A percentile compares a stretch with the other conserved stretches of the same genome.
phyloP scores from a whole-genome alignment of 2,888 invertebrate genomes.

The Melanotus villosus region DNA sequence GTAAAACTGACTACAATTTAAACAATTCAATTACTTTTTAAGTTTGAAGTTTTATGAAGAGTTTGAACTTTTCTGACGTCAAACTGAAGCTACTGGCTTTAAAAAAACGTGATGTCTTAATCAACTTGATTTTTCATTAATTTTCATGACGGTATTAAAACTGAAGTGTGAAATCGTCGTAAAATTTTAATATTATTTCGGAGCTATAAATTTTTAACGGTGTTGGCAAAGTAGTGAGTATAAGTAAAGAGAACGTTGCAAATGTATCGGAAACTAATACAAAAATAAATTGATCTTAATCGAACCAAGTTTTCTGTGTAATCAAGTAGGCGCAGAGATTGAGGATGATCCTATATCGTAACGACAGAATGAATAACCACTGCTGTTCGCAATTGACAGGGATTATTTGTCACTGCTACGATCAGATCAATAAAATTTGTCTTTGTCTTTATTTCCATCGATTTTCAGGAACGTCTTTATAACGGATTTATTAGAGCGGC shows the following conservation, averaged over 20 bases:
- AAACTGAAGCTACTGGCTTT: too few species aligned
- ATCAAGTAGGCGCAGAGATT: constrained; percentile 44
- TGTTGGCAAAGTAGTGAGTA: background rate
- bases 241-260: background rate
- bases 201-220: background rate
- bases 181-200: too few species aligned
- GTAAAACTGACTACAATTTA: too few species aligned
- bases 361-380: constrained; percentile 51
- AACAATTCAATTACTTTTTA: too few species aligned
- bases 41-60: too few species aligned
- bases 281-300: constrained; percentile 39
- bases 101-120: too few species aligned
- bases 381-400: constrained; percentile 45
- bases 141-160: background rate
- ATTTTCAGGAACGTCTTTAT: constrained; percentile 31
- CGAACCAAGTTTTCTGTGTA: constrained; percentile 39
- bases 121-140: too few species aligned
- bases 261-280: constrained; percentile 31
- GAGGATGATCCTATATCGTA: constrained; percentile 44
- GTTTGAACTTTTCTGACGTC: too few species aligned
- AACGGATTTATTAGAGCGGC: constrained; percentile 20
- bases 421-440: constrained; percentile 43
- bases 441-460: constrained; percentile 39
- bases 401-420: constrained; percentile 45
- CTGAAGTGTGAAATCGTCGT: too few species aligned